Conservation (phyloP, 2,797 vertebrate genomes). For the Margarornis squamiger region DNA sequence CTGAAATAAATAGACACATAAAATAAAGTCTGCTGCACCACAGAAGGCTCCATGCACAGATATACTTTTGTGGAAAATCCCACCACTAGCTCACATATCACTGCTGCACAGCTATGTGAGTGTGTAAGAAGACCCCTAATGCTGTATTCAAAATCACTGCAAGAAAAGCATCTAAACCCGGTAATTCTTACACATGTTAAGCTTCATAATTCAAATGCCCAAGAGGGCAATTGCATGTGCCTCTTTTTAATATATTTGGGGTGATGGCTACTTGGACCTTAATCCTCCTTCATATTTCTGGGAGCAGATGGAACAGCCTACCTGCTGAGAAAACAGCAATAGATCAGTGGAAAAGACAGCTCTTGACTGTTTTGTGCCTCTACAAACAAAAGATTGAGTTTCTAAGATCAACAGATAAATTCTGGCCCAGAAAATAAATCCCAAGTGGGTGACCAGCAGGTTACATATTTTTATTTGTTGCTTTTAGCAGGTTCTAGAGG, state of each 20-base stretch:
- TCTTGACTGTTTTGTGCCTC: background rate
- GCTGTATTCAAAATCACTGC: background rate
- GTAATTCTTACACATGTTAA: background rate
- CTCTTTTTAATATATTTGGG: background rate
- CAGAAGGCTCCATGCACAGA: background rate
- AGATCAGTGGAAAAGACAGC: background rate
- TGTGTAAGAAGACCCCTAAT: background rate
- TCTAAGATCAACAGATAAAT: slow-evolving; percentile 51
- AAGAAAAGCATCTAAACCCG: background rate
- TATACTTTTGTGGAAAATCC: background rate
- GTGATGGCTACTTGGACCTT: background rate
- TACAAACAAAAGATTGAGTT: background rate
- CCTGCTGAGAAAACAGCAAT: background rate
- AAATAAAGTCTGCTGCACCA: background rate
- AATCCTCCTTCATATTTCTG: background rate
- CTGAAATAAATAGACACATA: slow-evolving; percentile 37
- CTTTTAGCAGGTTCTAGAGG: slow-evolving; percentile 3
- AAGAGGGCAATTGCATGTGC: background rate
- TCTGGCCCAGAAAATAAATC: slow-evolving; percentile 33
- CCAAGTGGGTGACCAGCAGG: background rate
- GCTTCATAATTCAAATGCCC: background rate
- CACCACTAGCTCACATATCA: background rate
- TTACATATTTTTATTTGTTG: slow-evolving; percentile 30
- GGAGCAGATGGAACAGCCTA: slow-evolving; percentile 13
- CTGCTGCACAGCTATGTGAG: background rate